Evolutionary conservation across 2,113 vertebrate genomes (phyloP), one percentile per base, ranked within the genome.

Genomic region (Petromus typicus): DNA sequence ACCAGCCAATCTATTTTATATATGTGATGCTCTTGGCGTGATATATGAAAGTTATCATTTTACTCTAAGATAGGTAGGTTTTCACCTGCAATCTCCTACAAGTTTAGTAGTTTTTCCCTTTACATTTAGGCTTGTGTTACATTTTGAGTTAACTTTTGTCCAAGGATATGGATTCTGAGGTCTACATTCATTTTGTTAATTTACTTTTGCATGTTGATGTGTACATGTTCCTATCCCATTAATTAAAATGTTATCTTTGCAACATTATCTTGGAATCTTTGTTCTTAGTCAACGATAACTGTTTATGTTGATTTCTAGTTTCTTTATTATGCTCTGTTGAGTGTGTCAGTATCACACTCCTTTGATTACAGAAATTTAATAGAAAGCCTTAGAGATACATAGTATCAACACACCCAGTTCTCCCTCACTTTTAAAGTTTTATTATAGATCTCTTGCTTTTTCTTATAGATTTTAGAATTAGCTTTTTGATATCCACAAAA

Each of bases 71-170:
- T 7, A 64, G 1, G 0, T 59, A 40, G 32, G 37, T 27, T 79
- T 85, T 90, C 12, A 40, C 8, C 32, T 30, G 32, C 61, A 34
- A 71, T 16, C 25, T 40, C 63, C 51, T 51, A 11, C 18, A 22
- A 90, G 43, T 63, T 59, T 78, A 43, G 32, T 30, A 32, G 40
- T 69, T 91, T 81, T 59, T 13, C 40, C 59, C 69, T 76, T 90
- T 51, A 12, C 9, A n/a, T 63, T 71, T 32, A 71, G 9, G 11
- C 40, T 16, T 51, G 14, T 45, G 22, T 13, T 27, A 45, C 23
- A 45, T 66, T 89, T 73, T 81, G 43, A 88, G n/a, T 43, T 78
- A 27, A 23, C 37, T 89, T 94, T 75, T 61, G 78, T 88, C n/a
- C 4, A 30, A 7, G 8, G 16, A 23, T 30, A 11, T 64, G 64